Evolutionary conservation across 2,888 invertebrate genomes (phyloP).

Genomic region (Hirtodrosophila confusa): DNA sequence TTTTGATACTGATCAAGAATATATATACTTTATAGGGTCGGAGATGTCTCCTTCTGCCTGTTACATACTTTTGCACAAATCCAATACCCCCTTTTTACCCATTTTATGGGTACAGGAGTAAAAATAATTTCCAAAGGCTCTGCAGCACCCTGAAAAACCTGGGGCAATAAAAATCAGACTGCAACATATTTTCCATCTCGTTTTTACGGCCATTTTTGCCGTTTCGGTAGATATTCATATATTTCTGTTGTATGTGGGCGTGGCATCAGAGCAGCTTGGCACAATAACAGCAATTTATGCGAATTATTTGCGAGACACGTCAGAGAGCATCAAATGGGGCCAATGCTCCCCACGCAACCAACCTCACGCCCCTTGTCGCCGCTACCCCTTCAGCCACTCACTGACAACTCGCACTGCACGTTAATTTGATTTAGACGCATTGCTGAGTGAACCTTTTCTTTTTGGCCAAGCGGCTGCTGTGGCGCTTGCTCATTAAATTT

Average conservation of each 20-base stretch:
- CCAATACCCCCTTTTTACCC: too few species aligned
- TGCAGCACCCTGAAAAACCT: constrained; percentile 9
- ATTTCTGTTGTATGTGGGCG: background rate
- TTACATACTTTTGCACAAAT: too few species aligned
- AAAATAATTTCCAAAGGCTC: too few species aligned
- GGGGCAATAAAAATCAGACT: constrained; percentile 11
- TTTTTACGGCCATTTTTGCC: constrained; percentile 26
- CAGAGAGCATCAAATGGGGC: constrained; percentile 13
- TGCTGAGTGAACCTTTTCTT: constrained; percentile 74
- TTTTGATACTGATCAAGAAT: too few species aligned
- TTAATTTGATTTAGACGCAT: constrained; percentile 73
- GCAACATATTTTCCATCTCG: constrained; percentile 13
- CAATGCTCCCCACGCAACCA: constrained; percentile 3
- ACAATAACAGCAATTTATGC: constrained; percentile 60
- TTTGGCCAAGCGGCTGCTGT: constrained; percentile 48
- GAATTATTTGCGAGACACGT: constrained; percentile 45
- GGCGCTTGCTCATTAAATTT: constrained; percentile 69
- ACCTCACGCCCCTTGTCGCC: background rate
- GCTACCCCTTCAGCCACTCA: background rate
- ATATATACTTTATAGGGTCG: too few species aligned
- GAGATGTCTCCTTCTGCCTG: too few species aligned
- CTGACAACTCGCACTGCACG: constrained; percentile 29
- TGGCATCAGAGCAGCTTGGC: constrained; percentile 41
- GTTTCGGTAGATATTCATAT: background rate
- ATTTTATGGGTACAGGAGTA: too few species aligned